Percentiles rank a stretch among this genome's conserved stretches.
phyloP scores from a whole-genome alignment of 2,797 vertebrate genomes.

The Adelosebastes latens region DNA sequence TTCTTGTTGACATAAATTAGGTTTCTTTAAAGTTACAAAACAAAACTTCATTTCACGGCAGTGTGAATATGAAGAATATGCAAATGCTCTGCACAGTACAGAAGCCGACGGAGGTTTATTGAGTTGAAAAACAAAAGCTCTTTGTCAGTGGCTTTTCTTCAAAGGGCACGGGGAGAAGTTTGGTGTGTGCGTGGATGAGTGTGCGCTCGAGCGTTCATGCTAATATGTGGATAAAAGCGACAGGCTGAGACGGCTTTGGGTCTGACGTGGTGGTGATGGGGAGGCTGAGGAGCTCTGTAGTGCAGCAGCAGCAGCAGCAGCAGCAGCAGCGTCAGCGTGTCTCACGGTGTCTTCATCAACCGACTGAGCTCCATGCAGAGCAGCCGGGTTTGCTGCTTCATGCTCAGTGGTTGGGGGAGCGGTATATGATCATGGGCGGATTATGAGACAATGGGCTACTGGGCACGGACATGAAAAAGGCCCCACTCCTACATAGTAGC shows the following conservation, averaged over 20 bases:
- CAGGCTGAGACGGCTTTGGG: constrained; percentile 9
- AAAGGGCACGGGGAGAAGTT: constrained; percentile 18
- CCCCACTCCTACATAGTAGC: no score
- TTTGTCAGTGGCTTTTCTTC: constrained; percentile 46
- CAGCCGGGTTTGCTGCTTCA: no score
- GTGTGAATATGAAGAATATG: constrained; percentile 32
- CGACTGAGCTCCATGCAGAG: no score
- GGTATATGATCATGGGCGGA: no score
- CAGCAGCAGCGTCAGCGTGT: no score
- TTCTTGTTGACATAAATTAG: constrained; percentile 7
- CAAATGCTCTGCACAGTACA: constrained; percentile 20
- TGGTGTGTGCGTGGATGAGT: background rate
- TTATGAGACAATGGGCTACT: no score
- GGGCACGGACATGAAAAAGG: no score
- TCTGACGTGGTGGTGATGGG: background rate
- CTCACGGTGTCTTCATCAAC: no score
- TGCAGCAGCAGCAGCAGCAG: no score
- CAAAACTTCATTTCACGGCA: constrained; percentile 27
- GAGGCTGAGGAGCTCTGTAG: constrained; percentile 6
- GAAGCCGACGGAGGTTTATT: constrained; percentile 20
- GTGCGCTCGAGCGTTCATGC: background rate
- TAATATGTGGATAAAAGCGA: constrained; percentile 29
- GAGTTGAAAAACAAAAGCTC: constrained; percentile 49
- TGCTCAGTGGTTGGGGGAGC: no score
- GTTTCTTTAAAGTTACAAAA: constrained; percentile 27